Evolutionary conservation across 2,888 invertebrate species (phyloP).

Genomic region (Molanna angustata): DNA sequence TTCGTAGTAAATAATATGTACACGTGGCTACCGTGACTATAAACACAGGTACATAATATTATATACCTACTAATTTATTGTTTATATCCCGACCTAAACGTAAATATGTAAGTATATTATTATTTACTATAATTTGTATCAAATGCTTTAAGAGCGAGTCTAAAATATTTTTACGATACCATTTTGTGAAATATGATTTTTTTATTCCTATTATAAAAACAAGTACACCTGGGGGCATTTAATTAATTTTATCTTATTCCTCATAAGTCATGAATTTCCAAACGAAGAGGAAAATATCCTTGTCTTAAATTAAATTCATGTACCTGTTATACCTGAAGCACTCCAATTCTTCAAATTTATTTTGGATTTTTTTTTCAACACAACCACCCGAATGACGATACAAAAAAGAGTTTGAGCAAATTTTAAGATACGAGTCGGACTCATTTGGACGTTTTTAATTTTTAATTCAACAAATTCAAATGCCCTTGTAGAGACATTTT

Average conservation of each 20-base stretch:
- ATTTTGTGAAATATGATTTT: not conserved
- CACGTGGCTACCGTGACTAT: constrained; percentile 10
- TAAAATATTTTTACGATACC: constrained; percentile 8
- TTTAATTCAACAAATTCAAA: too few species aligned
- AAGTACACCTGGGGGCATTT: not conserved
- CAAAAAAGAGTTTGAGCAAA: too few species aligned
- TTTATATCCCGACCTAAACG: too few species aligned
- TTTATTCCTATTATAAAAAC: not conserved
- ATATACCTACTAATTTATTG: too few species aligned
- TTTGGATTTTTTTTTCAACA: too few species aligned
- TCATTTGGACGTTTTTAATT: too few species aligned
- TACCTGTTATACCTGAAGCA: not conserved
- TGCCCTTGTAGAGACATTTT: too few species aligned
- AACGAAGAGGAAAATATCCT: not conserved
- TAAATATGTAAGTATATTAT: constrained; percentile 1
- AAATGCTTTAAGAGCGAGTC: not conserved
- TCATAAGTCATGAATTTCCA: not conserved
- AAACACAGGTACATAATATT: constrained; percentile 5
- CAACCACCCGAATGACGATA: too few species aligned
- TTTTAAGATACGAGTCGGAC: too few species aligned
- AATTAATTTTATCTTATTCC: not conserved
- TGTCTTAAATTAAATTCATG: not conserved
- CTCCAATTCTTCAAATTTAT: too few species aligned
- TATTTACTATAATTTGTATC: not conserved
- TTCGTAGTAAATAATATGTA: constrained; percentile 12